Evolutionary conservation across 2,113 vertebrate species (phyloP), one percentile per base, ranked within the genome.

Genomic region (Theristicus caerulescens): DNA sequence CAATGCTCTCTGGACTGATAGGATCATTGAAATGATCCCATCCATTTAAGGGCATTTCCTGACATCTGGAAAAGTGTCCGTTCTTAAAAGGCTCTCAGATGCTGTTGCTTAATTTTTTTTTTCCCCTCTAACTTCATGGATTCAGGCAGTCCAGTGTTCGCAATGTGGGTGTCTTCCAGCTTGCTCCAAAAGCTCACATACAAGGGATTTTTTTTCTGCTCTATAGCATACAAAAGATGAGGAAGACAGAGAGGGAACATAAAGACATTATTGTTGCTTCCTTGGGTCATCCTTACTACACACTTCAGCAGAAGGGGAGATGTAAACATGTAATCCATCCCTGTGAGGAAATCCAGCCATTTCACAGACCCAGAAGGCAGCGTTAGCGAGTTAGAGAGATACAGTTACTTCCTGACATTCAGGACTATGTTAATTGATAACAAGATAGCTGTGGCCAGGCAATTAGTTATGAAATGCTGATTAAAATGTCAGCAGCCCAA

Each of bases 401-500:
- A 96, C 69, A 80, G 92, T 97, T 97, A 97, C 97, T 97, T 97
- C 94, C 96, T 97, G 95, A 95, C 82, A 96, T 96, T 94, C 94
- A 71, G 90, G 85, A 34, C 76, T 77, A 76, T 26, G 92, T 93
- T 97, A 96, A 96, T 93, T 97, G 96, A 96, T 81, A 92, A 95
- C 59, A 90, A 95, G 82, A 94, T 94, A 96, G 82, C 84, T 77
- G 26, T 55, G 52, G 65, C 61, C 79, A 81, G 42, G 91, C 93
- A 96, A 95, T 97, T 94, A 94, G 91, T 90, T 91, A 86, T 74
- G 89, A 97, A 96, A 96, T 74, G 84, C 70, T 66, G 58, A 97
- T 95, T 80, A 86, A 96, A 96, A 93, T 88, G 74, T 84, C 97
- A 97, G 82, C 1, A 8, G 82, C 66, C 84, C 13, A 4, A 88